Conservation (phyloP, 2,113 vertebrate genomes). For the Sinocyclocheilus grahami region DNA sequence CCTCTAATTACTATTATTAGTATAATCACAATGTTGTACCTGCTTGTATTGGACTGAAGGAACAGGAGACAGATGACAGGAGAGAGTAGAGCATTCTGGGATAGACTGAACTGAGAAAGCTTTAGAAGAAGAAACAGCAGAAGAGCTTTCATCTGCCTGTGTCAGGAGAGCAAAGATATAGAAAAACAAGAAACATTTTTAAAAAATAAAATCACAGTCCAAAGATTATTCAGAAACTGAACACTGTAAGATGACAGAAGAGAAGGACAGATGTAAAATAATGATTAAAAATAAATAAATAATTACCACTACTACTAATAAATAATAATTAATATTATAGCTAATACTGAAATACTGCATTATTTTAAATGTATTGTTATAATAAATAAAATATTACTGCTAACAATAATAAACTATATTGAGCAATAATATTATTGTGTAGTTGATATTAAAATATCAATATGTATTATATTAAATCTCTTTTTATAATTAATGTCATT, state of each 20-base stretch:
- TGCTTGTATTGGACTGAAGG: constrained; percentile 42
- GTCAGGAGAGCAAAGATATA: constrained; percentile 2
- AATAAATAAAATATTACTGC: too few species aligned
- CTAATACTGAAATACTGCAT: too few species aligned
- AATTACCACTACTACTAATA: too few species aligned
- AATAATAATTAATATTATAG: too few species aligned
- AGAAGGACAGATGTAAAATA: background rate
- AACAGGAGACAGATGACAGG: constrained; percentile 66
- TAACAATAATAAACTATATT: too few species aligned
- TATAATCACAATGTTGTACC: constrained; percentile 45
- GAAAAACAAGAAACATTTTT: background rate
- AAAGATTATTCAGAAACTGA: background rate
- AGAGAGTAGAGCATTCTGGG: constrained; percentile 75
- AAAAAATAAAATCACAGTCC: background rate
- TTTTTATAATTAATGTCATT: too few species aligned
- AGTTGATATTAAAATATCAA: too few species aligned
- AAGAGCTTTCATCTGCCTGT: constrained; percentile 16
- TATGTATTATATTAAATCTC: too few species aligned
- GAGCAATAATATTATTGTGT: too few species aligned
- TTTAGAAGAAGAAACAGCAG: constrained; percentile 55
- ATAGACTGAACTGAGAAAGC: constrained; percentile 64
- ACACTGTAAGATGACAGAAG: background rate
- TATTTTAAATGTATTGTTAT: too few species aligned
- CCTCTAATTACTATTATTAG: background rate
- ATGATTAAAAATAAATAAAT: background rate